These are phyloP conservation scores for Mustelus asterias DNA, from an alignment of 2,113 vertebrate species.

Conservation along the genomic window DNA sequence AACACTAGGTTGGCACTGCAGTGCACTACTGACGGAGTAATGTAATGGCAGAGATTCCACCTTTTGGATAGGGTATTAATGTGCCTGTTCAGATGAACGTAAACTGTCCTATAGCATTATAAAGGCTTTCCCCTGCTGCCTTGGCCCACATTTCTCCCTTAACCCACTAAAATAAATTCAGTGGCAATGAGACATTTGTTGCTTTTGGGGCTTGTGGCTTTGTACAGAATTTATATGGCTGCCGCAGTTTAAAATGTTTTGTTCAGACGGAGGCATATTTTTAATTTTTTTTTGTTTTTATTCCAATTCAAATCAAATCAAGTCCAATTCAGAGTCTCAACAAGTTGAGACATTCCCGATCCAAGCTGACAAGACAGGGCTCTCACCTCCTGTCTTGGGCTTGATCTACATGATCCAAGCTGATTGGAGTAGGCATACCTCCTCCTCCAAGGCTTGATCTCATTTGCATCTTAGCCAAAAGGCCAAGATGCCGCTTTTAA, in stretches of 20 bases:
- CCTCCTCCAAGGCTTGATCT: too few relatives aligned
- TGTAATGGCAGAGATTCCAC: not conserved
- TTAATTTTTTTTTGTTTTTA: too few relatives aligned
- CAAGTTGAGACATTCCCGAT: too few relatives aligned
- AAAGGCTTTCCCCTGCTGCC: not conserved
- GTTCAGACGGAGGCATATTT: not conserved
- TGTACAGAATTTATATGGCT: not conserved
- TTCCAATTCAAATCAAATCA: too few relatives aligned
- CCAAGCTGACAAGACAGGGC: too few relatives aligned
- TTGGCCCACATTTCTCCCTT: too few relatives aligned
- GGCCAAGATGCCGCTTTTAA: too few relatives aligned
- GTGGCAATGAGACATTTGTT: not conserved
- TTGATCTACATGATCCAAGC: too few relatives aligned
- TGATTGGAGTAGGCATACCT: too few relatives aligned
- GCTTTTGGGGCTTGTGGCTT: not conserved
- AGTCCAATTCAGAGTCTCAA: too few relatives aligned
- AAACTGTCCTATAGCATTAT: not conserved
- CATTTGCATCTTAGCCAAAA: too few relatives aligned
- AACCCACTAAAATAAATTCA: not conserved
- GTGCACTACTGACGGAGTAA: not conserved
- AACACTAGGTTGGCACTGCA: not conserved
- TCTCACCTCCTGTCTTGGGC: too few relatives aligned
- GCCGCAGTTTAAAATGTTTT: not conserved
- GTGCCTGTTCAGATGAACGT: not conserved
- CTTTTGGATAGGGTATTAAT: not conserved